A percentile compares a stretch with the other conserved stretches of the same genome.
Evolutionary conservation across 2,888 invertebrate species (phyloP).

Genomic region (Ptychoptera albimana): DNA sequence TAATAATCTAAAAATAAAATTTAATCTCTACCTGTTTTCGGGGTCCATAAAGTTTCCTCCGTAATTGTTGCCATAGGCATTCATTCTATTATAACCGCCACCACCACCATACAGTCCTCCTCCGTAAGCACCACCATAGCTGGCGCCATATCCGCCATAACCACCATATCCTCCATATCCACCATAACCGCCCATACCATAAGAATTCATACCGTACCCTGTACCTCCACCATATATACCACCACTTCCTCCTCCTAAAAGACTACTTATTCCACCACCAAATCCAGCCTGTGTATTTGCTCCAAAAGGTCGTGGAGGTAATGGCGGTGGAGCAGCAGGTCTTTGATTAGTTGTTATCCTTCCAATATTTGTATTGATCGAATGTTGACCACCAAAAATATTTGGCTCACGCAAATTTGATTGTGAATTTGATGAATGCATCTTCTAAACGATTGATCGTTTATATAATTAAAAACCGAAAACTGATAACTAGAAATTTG

Average conservation of each 20-base stretch:
- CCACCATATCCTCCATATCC: constrained; percentile 16
- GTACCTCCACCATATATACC: constrained; percentile 16
- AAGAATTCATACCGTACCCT: constrained; percentile 12
- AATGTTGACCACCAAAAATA: constrained; percentile 7
- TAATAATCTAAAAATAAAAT: background rate
- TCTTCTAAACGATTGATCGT: too few species aligned
- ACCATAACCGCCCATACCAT: constrained; percentile 19
- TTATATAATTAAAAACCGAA: too few species aligned
- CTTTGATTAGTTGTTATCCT: constrained; percentile 16
- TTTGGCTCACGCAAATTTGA: constrained; percentile 8
- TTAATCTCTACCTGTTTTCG: constrained; percentile 15
- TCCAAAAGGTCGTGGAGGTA: constrained; percentile 17
- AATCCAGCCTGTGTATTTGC: constrained; percentile 11
- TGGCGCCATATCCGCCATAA: constrained; percentile 9
- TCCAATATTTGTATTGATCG: constrained; percentile 22
- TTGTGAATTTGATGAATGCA: too few species aligned
- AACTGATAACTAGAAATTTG: too few species aligned
- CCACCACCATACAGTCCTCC: constrained; percentile 18
- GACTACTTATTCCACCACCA: constrained; percentile 5
- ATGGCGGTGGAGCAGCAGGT: constrained; percentile 12
- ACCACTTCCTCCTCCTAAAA: constrained; percentile 8
- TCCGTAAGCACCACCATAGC: constrained; percentile 14
- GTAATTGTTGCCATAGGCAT: constrained; percentile 17
- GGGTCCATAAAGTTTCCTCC: constrained; percentile 21
- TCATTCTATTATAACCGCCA: constrained; percentile 18